These are phyloP conservation scores for Apocrypta bakeri DNA, from an alignment of 1,140 invertebrate genomes.

Conservation along the genomic window DNA sequence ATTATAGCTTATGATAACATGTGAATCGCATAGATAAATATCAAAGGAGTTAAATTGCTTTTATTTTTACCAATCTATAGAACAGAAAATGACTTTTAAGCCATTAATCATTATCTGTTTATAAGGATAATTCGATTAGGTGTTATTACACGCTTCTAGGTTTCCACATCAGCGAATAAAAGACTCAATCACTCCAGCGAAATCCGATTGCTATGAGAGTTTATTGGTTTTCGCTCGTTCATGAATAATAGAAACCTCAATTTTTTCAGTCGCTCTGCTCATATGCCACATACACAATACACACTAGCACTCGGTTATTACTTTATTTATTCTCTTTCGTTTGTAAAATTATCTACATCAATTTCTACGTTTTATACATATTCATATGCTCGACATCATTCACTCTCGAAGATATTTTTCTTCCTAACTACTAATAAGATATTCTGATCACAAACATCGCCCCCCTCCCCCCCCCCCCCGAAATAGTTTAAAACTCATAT, in stretches of 20 bases:
- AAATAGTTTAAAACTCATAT: conserved; percentile 27
- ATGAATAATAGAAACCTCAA: conserved; percentile 1
- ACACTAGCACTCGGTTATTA: not conserved
- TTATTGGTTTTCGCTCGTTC: not conserved
- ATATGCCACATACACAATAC: not conserved
- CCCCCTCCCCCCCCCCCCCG: conserved; percentile 31
- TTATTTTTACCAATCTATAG: not conserved
- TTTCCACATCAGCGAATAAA: not conserved
- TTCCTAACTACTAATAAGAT: conserved; percentile 44
- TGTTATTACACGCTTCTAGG: not conserved
- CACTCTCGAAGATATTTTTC: conserved; percentile 39
- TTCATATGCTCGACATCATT: conserved; percentile 29
- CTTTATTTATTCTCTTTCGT: conserved; percentile 16
- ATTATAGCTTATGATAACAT: not conserved
- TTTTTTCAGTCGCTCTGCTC: conserved; percentile 3
- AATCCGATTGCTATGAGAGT: conserved; percentile 21
- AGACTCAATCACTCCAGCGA: conserved; percentile 23
- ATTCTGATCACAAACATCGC: conserved; percentile 46
- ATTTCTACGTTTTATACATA: conserved; percentile 69
- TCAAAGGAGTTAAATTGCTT: no score
- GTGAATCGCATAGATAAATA: no score
- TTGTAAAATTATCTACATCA: conserved; percentile 67
- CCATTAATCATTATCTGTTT: not conserved
- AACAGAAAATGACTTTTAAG: not conserved
- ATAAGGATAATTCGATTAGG: conserved; percentile 6